Evolutionary conservation across 2,113 vertebrate species (phyloP).

Genomic region (Heteronetta atricapilla): DNA sequence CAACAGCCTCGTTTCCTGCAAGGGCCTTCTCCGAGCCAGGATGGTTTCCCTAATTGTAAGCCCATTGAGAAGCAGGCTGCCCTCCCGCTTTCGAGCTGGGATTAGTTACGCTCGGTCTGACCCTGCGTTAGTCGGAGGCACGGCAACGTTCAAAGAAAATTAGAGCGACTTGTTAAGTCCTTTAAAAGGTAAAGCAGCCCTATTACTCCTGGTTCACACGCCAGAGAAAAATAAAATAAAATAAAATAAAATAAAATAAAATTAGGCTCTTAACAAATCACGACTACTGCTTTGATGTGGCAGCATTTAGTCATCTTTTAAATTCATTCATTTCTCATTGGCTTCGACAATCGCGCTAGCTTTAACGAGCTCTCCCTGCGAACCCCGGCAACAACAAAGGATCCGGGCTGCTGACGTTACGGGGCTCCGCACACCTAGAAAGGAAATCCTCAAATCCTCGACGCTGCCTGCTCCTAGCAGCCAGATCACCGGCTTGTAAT

Average conservation of each 20-base stretch:
- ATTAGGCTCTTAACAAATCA: conserved; percentile 45
- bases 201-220: neutral
- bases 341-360: neutral
- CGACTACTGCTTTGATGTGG: conserved; percentile 3
- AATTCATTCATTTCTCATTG: conserved; percentile 53
- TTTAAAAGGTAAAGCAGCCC: neutral
- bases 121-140: conserved; percentile 22
- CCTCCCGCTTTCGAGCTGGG: neutral
- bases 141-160: conserved; percentile 10
- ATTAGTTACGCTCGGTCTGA: conserved; percentile 25
- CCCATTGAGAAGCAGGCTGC: neutral
- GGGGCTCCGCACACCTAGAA: conserved; percentile 1
- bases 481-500: conserved; percentile 3
- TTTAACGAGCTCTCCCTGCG: conserved; percentile 42
- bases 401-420: neutral
- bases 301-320: conserved; percentile 27
- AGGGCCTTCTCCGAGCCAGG: neutral
- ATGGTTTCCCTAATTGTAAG: neutral
- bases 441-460: conserved; percentile 17
- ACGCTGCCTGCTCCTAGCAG: neutral
- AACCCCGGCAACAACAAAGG: conserved; percentile 52
- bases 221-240: too few species aligned
- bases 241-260: neutral
- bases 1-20: neutral
- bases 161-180: conserved; percentile 3